phyloP scores from a whole-genome alignment of 2,888 invertebrate genomes.

The Callyntrura guangdongensis region DNA sequence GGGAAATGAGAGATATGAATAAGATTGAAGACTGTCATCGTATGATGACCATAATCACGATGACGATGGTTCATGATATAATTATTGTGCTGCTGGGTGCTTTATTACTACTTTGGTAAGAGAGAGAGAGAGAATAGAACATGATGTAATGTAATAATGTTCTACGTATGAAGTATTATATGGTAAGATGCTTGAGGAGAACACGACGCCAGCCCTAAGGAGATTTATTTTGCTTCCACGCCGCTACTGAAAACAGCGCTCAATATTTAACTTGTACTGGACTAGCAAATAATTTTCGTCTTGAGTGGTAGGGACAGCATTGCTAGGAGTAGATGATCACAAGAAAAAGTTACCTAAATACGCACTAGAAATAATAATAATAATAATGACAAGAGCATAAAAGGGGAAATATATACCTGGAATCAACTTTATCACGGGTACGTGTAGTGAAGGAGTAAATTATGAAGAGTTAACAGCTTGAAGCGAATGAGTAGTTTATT shows the following conservation, averaged over 20 bases:
- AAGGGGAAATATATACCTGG: background rate
- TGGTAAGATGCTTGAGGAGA: no score
- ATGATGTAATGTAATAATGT: background rate
- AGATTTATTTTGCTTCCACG: background rate
- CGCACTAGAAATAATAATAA: background rate
- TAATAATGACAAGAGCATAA: slow-evolving; percentile 11
- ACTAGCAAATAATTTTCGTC: slow-evolving; percentile 25
- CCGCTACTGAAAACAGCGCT: background rate
- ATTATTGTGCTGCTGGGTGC: slow-evolving; percentile 35
- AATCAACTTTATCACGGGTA: background rate
- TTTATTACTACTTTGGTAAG: background rate
- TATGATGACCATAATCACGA: background rate
- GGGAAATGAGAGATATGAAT: slow-evolving; percentile 51
- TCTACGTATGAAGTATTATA: no score
- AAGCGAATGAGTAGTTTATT: slow-evolving; percentile 57
- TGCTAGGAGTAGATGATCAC: slow-evolving; percentile 20
- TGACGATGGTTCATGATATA: slow-evolving; percentile 26
- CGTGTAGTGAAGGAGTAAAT: slow-evolving; percentile 22
- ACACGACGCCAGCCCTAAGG: background rate
- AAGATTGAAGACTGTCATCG: slow-evolving; percentile 75
- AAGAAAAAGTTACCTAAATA: slow-evolving; percentile 45
- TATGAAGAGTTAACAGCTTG: slow-evolving; percentile 64
- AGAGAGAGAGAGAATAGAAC: background rate
- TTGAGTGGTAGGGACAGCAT: slow-evolving; percentile 3
- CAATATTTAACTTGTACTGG: slow-evolving; percentile 23